Percentiles rank a stretch among this genome's conserved stretches.
These are phyloP conservation scores for Chironomus striatipennis DNA, from an alignment of 1,140 invertebrate genomes.

Conservation along the genomic window DNA sequence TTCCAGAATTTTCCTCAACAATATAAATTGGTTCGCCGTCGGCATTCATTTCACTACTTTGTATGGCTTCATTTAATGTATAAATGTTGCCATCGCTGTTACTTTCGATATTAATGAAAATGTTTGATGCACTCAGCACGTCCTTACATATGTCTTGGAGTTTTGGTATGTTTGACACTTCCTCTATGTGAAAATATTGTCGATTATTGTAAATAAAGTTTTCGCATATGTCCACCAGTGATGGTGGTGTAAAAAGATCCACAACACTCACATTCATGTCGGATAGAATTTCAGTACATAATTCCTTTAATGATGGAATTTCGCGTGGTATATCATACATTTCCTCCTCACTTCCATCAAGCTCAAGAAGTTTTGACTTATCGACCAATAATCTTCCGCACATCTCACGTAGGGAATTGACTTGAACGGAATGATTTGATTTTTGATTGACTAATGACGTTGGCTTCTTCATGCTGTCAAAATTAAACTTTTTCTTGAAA, in stretches of 20 bases:
- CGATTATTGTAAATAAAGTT: not conserved
- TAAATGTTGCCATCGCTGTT: not conserved
- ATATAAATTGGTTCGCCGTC: constrained; percentile 19
- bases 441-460: constrained; percentile 1
- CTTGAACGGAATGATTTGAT: not conserved
- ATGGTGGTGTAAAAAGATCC: not conserved
- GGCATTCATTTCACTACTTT: not conserved
- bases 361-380: not conserved
- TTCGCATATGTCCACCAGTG: constrained; percentile 3
- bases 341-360: constrained; percentile 1
- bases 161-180: constrained; percentile 6
- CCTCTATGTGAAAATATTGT: not conserved
- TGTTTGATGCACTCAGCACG: not conserved
- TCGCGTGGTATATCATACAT: not conserved
- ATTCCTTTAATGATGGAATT: not conserved
- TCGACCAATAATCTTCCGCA: not conserved
- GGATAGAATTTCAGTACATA: not conserved
- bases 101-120: not conserved
- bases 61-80: not conserved
- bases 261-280: constrained; percentile 5
- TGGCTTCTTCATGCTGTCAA: not conserved
- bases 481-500: constrained; percentile 19
- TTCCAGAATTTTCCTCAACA: constrained; percentile 11
- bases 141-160: not conserved
- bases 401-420: not conserved